Percentiles rank a stretch among this genome's conserved stretches.
Conservation (phyloP, 2,888 invertebrate genomes). For the Volucella bombylans region DNA sequence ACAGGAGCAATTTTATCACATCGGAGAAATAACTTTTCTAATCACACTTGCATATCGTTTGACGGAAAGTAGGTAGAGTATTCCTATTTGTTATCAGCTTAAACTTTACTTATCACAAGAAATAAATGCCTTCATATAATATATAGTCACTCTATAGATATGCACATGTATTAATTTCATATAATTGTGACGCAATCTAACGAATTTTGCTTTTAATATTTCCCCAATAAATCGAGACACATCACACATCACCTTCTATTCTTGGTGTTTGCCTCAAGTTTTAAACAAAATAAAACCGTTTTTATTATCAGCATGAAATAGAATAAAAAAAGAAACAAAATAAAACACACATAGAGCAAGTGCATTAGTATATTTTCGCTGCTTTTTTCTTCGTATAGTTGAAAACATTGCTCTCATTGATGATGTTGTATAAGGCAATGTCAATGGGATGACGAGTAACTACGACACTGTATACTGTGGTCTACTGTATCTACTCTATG, state of each 20-base stretch:
- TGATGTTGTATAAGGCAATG: conserved; percentile 19
- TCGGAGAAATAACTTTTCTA: conserved; percentile 3
- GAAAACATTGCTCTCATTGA: not conserved
- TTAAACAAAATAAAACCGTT: conserved; percentile 4
- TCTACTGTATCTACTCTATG: not conserved
- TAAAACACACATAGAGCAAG: not conserved
- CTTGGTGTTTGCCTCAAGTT: conserved; percentile 36
- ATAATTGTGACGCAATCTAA: conserved; percentile 1
- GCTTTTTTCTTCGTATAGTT: not conserved
- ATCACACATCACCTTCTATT: conserved; percentile 39
- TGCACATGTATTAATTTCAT: conserved; percentile 4
- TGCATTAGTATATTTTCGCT: conserved; percentile 43
- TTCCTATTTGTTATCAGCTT: conserved; percentile 20
- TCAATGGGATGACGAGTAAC: conserved; percentile 39
- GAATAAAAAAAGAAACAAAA: not conserved
- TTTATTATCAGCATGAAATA: conserved; percentile 30
- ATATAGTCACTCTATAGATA: not conserved
- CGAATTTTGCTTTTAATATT: conserved; percentile 33
- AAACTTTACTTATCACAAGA: conserved; percentile 52
- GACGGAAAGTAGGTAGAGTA: conserved; percentile 1
- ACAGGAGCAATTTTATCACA: not conserved
- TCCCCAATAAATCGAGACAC: conserved; percentile 10
- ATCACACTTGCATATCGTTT: not conserved
- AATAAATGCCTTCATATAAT: conserved; percentile 39
- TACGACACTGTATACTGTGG: conserved; percentile 16